phyloP scores from a whole-genome alignment of 2,113 vertebrate genomes.

The Acanthisitta chloris region DNA sequence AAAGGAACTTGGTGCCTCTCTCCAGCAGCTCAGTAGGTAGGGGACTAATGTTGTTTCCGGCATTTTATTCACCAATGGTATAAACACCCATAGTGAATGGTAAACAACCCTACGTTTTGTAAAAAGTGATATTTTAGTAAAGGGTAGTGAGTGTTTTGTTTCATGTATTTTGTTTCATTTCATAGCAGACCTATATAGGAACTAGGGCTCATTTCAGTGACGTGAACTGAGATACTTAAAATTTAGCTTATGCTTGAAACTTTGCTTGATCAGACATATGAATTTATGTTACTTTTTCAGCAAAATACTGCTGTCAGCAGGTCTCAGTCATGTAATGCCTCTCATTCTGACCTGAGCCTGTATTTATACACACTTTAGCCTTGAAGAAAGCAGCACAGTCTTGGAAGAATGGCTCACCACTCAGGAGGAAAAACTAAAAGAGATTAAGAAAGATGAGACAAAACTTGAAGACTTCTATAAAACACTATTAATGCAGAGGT shows the following conservation, averaged over 20 bases:
- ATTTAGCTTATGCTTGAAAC: background rate
- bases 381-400: slow-evolving; percentile 53
- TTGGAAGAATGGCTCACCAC: slow-evolving; percentile 66
- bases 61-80: background rate
- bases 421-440: slow-evolving; percentile 69
- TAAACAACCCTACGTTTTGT: background rate
- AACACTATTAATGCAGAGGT: slow-evolving; percentile 66
- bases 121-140: background rate
- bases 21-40: slow-evolving; percentile 81
- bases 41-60: background rate
- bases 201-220: background rate
- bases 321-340: background rate
- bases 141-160: background rate
- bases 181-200: background rate
- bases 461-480: slow-evolving; percentile 48
- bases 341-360: background rate
- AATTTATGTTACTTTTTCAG: background rate
- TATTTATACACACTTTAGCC: slow-evolving; percentile 44
- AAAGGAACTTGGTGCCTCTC: slow-evolving; percentile 71
- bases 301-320: background rate
- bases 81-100: background rate
- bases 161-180: background rate
- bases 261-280: background rate
- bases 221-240: background rate
- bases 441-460: slow-evolving; percentile 13